Percentiles rank a stretch among this genome's conserved stretches.
Evolutionary conservation across 1,140 invertebrate species (phyloP).

Genomic region (Drosophila hydei): DNA sequence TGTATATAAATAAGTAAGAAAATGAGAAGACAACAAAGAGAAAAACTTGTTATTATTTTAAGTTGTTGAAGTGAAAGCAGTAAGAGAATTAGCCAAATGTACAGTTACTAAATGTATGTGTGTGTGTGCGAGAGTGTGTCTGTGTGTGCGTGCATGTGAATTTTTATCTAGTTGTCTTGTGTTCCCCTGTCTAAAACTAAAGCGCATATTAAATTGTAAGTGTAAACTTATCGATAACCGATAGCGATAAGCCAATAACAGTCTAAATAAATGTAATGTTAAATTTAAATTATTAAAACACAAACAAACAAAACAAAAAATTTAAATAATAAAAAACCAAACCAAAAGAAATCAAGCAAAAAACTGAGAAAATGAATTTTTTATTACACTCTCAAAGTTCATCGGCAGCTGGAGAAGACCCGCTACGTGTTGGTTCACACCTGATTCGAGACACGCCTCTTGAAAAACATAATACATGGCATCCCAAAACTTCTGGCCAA

Average conservation of each 20-base stretch:
- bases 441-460: not conserved
- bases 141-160: conserved; percentile 19
- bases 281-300: conserved; percentile 71
- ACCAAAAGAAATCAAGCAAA: conserved; percentile 56
- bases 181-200: conserved; percentile 56
- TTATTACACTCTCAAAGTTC: conserved; percentile 32
- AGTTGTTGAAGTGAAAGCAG: conserved; percentile 45
- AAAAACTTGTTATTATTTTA: conserved; percentile 40
- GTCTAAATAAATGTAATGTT: conserved; percentile 44
- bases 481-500: conserved; percentile 13
- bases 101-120: conserved; percentile 61
- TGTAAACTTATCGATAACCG: conserved; percentile 40
- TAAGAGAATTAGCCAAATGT: conserved; percentile 55
- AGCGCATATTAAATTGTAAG: conserved; percentile 39
- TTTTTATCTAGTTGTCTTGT: conserved; percentile 71
- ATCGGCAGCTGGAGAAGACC: conserved; percentile 47
- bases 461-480: not conserved
- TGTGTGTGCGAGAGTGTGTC: conserved; percentile 24
- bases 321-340: conserved; percentile 49
- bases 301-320: conserved; percentile 31
- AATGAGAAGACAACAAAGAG: conserved; percentile 1
- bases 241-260: conserved; percentile 4
- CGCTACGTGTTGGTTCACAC: conserved; percentile 9
- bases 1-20: conserved; percentile 58
- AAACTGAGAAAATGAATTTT: conserved; percentile 13